Evolutionary conservation across 1,140 invertebrate genomes (phyloP).

Genomic region (Achatina immaculata): DNA sequence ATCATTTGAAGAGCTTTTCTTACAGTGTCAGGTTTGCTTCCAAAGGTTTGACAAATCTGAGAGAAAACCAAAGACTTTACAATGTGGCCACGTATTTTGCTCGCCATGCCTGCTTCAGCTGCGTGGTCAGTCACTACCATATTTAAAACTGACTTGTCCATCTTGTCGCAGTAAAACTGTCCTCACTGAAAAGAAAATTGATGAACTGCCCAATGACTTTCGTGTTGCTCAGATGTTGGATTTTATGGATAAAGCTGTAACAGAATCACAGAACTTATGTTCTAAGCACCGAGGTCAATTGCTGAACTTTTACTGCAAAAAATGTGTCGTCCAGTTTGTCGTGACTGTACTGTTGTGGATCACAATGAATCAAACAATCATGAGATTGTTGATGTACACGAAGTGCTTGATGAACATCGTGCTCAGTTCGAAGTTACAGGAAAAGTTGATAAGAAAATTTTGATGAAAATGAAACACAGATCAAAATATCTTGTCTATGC

Average conservation of each 20-base stretch:
- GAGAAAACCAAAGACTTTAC: slow-evolving; percentile 60
- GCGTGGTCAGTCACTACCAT: slow-evolving; percentile 57
- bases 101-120: slow-evolving; percentile 58
- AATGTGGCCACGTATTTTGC: no score
- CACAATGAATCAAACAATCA: slow-evolving; percentile 65
- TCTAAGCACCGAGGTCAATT: slow-evolving; percentile 64
- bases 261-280: slow-evolving; percentile 62
- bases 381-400: slow-evolving; percentile 58
- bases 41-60: slow-evolving; percentile 59
- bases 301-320: slow-evolving; percentile 67
- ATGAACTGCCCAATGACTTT: slow-evolving; percentile 61
- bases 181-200: slow-evolving; percentile 56
- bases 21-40: slow-evolving; percentile 61
- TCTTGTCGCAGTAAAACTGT: slow-evolving; percentile 63
- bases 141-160: slow-evolving; percentile 62
- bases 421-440: slow-evolving; percentile 58
- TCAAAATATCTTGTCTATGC: slow-evolving; percentile 60
- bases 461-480: slow-evolving; percentile 57
- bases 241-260: slow-evolving; percentile 52
- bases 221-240: slow-evolving; percentile 66
- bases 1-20: slow-evolving; percentile 64
- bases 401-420: slow-evolving; percentile 56
- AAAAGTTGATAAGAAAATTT: slow-evolving; percentile 52
- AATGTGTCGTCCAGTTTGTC: slow-evolving; percentile 60
- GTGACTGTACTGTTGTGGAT: no score